A percentile compares a stretch with the other conserved stretches of the same genome.
Evolutionary conservation across 2,113 vertebrate genomes (phyloP).

Genomic region (pig (Sus scrofa)): DNA sequence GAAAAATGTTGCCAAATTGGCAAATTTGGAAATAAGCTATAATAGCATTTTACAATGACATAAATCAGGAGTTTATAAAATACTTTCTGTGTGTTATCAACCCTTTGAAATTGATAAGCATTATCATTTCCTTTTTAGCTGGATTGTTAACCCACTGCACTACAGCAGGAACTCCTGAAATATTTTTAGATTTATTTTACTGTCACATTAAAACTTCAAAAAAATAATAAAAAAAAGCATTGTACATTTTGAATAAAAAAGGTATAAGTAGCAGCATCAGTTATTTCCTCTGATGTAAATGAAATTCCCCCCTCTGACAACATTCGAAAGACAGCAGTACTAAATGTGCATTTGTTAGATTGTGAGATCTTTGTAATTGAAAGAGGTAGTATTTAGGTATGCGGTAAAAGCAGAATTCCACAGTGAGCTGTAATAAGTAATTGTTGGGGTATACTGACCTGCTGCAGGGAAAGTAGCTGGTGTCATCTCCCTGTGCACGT

Average conservation of each 20-base stretch:
- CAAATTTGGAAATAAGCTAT: conserved; percentile 51
- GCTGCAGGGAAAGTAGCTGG: not conserved
- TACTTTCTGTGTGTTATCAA: not conserved
- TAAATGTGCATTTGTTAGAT: not conserved
- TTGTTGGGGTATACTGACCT: conserved; percentile 30
- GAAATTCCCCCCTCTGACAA: not conserved
- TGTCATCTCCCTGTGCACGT: not conserved
- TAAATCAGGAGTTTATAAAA: conserved; percentile 48
- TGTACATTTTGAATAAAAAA: conserved; percentile 49
- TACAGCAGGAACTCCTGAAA: too few species aligned
- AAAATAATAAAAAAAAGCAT: not conserved
- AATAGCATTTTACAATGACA: conserved; percentile 40
- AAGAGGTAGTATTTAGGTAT: conserved; percentile 8
- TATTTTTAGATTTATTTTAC: not conserved
- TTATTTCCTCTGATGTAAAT: not conserved
- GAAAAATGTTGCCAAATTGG: conserved; percentile 62
- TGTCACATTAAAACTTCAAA: conserved; percentile 32
- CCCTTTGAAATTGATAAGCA: not conserved
- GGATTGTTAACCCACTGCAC: too few species aligned
- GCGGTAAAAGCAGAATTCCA: conserved; percentile 47
- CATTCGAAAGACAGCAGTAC: not conserved
- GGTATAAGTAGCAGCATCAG: not conserved
- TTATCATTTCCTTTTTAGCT: not conserved
- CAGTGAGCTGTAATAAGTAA: not conserved
- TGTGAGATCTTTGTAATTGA: conserved; percentile 42